Conservation (phyloP, 2,797 vertebrate genomes). For the Perodicticus potto region DNA sequence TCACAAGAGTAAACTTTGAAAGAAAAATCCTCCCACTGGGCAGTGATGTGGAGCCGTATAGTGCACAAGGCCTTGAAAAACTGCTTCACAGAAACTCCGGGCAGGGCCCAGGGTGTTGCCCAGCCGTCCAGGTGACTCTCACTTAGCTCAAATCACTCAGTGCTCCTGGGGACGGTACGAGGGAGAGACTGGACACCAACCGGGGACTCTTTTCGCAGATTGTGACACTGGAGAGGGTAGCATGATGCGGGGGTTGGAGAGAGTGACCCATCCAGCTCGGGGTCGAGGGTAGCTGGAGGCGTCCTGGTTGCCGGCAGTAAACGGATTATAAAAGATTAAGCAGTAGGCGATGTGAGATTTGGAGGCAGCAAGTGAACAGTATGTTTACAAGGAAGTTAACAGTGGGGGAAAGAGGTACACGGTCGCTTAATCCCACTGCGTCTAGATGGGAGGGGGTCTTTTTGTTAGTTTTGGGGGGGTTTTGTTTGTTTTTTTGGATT, state of each 20-base stretch:
- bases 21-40: neutral
- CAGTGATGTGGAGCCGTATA: neutral
- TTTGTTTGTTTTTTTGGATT: neutral
- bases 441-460: neutral
- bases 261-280: fast-evolving
- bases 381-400: neutral
- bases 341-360: neutral
- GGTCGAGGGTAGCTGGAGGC: neutral
- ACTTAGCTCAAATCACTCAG: neutral
- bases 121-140: neutral
- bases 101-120: neutral
- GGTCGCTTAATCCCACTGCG: neutral
- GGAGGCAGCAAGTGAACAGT: neutral
- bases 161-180: fast-evolving
- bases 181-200: neutral
- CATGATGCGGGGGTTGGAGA: neutral
- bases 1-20: neutral
- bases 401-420: neutral
- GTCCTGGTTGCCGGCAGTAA: neutral
- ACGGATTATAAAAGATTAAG: neutral
- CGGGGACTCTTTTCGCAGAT: neutral
- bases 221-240: fast-evolving
- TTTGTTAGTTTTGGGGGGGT: neutral
- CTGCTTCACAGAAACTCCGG: neutral
- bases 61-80: neutral